Evolutionary conservation across 2,113 vertebrate genomes (phyloP), one percentile per base, ranked within the genome.

Genomic region (Hippoglossus stenolepis): DNA sequence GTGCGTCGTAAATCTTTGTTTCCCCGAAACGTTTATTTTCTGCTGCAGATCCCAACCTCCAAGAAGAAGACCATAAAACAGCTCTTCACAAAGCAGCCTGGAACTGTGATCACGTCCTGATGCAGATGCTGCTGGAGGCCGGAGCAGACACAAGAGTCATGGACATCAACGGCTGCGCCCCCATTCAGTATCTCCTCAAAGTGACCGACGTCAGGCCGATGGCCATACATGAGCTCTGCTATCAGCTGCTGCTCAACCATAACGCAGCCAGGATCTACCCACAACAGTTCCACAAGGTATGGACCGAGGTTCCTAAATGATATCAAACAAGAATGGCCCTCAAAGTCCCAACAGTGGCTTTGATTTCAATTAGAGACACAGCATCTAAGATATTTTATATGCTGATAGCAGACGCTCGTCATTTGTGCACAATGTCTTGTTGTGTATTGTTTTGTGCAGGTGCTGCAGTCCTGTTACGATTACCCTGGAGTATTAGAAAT

Each of bases 201-300:
- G 96, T 98, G 82, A 96, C 96, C 0, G 92, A 92, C 0, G 95
- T 98, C 69, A 84, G 97, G 5, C 96, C 96, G 0, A 87, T 93
- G 1, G 96, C 94, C 40, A 87, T 93, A 66, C 96, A 96, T 0
- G 96, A 98, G 60, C 70, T 95, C 86, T 99, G 98, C 90, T 97
- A 93, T 86, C 97, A 98, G 94, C 94, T 99, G 68, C 94, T 99
- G 2, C 91, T 99, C 31, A 99, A 99, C 86, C 90, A 96, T 0
- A 97, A 96, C 5, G 95, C 97, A 3, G 94, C 95, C 0, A 93
- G 96, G 9, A 94, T 98, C 72, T 98, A 97, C 88, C 97, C 98
- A 0, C 95, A 95, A 0, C 98, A 99, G 74, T 99, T 99, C 91
- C 97, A 99, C 76, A 99, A 98, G 97, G 98, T 98, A 3, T 21